These are phyloP conservation scores for Drosophila quinaria DNA, from an alignment of 2,888 invertebrate genomes.

Conservation along the genomic window DNA sequence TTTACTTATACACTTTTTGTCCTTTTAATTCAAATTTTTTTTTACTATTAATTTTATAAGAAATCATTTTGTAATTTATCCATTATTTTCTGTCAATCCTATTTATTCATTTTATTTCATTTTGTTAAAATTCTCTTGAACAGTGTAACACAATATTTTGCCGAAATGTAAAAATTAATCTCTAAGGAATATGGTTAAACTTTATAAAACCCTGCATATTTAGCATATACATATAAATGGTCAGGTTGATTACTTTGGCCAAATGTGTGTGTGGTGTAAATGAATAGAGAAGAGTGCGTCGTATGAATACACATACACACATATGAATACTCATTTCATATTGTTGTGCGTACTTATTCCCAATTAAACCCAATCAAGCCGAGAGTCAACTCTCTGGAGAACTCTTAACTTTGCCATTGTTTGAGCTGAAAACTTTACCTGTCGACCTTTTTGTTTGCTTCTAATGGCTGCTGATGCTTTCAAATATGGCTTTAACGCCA, in stretches of 20 bases:
- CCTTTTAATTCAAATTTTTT: too few species aligned
- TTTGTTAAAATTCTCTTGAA: not conserved
- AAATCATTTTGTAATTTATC: too few species aligned
- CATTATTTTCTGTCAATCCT: too few species aligned
- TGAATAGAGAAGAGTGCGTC: conserved; percentile 2
- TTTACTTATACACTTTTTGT: too few species aligned
- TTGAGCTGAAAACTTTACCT: conserved; percentile 14
- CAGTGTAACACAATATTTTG: conserved; percentile 43
- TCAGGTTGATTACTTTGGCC: conserved; percentile 16
- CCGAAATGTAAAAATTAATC: conserved; percentile 30
- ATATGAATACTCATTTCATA: conserved; percentile 7
- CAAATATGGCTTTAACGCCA: not conserved
- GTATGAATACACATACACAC: not conserved
- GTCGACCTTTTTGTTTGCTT: conserved; percentile 11
- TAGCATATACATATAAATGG: not conserved
- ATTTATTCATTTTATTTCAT: not conserved
- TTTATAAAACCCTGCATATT: conserved; percentile 30
- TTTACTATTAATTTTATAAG: too few species aligned
- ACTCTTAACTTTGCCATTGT: conserved; percentile 28
- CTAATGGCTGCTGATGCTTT: conserved; percentile 1
- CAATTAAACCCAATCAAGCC: conserved; percentile 76
- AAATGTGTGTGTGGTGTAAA: not conserved
- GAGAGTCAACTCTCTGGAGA: conserved; percentile 28
- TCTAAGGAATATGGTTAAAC: conserved; percentile 18
- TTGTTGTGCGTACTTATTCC: conserved; percentile 59